Conservation (phyloP, 2,113 vertebrate genomes). For the Silurus glanis region DNA sequence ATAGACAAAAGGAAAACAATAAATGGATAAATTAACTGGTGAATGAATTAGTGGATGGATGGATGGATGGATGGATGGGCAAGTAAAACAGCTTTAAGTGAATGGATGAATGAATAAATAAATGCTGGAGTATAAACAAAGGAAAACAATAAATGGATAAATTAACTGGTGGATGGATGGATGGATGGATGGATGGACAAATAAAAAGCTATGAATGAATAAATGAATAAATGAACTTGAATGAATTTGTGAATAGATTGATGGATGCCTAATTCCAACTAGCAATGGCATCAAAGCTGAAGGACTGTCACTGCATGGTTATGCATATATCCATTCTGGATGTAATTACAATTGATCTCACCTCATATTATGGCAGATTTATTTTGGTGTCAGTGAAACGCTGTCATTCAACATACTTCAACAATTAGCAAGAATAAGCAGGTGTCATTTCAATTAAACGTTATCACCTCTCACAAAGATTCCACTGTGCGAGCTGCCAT, state of each 20-base stretch:
- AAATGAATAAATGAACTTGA: background rate
- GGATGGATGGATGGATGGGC: background rate
- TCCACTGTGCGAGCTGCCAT: too few species aligned
- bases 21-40: background rate
- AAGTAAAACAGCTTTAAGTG: too few species aligned
- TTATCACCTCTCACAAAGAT: too few species aligned
- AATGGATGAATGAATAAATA: too few species aligned
- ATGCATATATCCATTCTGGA: too few species aligned
- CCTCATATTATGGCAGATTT: too few species aligned
- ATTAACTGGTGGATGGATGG: background rate
- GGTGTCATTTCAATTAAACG: too few species aligned
- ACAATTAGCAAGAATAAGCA: too few species aligned
- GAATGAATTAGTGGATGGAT: background rate
- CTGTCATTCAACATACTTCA: background rate
- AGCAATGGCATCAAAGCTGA: background rate
- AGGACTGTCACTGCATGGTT: too few species aligned
- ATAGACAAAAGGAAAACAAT: background rate
- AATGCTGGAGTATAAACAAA: background rate
- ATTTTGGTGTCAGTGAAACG: background rate
- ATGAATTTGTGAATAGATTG: background rate
- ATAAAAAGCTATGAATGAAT: background rate
- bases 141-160: background rate
- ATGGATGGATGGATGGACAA: background rate
- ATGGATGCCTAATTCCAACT: background rate
- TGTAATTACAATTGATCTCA: background rate